Evolutionary conservation across 2,113 vertebrate species (phyloP).

Genomic region (Rhagologus leucostigma): DNA sequence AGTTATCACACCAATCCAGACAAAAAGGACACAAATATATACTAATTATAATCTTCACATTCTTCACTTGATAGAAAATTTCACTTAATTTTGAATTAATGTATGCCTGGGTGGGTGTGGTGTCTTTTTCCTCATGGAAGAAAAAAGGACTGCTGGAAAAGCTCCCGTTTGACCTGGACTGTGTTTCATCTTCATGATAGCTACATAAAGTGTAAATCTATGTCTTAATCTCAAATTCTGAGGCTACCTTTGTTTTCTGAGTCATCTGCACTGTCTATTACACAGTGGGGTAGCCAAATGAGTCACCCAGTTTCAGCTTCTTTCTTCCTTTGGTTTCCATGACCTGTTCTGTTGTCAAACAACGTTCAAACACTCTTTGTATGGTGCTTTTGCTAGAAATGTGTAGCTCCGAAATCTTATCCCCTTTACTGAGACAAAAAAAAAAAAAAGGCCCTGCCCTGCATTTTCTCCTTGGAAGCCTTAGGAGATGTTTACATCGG

Average conservation of each 20-base stretch:
- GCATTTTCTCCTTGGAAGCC: not conserved
- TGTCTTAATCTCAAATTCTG: not conserved
- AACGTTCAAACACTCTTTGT: not conserved
- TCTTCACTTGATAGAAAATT: not conserved
- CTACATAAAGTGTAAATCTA: not conserved
- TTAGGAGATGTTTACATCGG: not conserved
- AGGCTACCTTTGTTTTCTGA: not conserved
- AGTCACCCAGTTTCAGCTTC: not conserved
- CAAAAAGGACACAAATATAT: not conserved
- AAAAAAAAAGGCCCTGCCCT: not conserved
- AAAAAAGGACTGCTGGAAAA: not conserved
- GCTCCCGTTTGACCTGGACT: not conserved
- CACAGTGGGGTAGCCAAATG: not conserved
- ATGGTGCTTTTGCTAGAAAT: not conserved
- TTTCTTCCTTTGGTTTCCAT: not conserved
- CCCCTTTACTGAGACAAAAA: not conserved
- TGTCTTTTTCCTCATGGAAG: not conserved
- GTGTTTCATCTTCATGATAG: not conserved
- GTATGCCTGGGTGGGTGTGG: not conserved
- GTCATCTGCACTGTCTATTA: not conserved
- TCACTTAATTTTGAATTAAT: not conserved
- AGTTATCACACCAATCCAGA: not conserved
- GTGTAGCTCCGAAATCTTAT: not conserved
- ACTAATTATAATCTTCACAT: not conserved
- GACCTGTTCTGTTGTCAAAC: not conserved